These are phyloP conservation scores for Otocyon megalotis DNA, from an alignment of 2,113 vertebrate species.

Conservation along the genomic window DNA sequence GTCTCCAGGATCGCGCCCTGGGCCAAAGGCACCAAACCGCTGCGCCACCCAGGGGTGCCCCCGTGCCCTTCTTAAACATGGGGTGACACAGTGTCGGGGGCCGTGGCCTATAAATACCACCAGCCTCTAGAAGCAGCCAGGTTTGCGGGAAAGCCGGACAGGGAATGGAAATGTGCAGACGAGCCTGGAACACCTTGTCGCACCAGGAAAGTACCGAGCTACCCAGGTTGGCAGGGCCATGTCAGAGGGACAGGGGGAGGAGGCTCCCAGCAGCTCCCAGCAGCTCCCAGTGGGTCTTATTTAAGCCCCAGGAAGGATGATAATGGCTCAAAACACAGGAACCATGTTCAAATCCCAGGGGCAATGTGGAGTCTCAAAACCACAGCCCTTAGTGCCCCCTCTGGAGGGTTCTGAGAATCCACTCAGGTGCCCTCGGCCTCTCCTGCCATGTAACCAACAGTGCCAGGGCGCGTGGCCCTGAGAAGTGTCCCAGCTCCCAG, in stretches of 20 bases:
- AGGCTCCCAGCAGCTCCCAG: too few relatives aligned
- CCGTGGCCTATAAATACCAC: fast-evolving
- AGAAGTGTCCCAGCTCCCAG: background rate
- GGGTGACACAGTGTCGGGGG: background rate
- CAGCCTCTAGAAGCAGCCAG: background rate
- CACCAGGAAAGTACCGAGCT: background rate
- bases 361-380: background rate
- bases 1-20: too few relatives aligned
- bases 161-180: fast-evolving
- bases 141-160: fast-evolving
- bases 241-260: background rate
- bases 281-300: too few relatives aligned
- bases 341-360: background rate
- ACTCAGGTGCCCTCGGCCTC: fast-evolving
- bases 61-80: background rate
- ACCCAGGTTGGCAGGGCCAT: background rate
- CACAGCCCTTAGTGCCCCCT: too few relatives aligned
- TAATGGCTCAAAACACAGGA: too few relatives aligned
- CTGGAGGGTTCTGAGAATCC: background rate
- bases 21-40: too few relatives aligned
- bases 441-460: fast-evolving
- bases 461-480: fast-evolving
- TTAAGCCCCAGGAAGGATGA: background rate
- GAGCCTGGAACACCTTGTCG: background rate
- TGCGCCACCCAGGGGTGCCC: too few relatives aligned